A percentile compares a stretch with the other conserved stretches of the same genome.
These are phyloP conservation scores for Melanocharis versteri DNA, from an alignment of 2,113 vertebrate species.

Conservation along the genomic window DNA sequence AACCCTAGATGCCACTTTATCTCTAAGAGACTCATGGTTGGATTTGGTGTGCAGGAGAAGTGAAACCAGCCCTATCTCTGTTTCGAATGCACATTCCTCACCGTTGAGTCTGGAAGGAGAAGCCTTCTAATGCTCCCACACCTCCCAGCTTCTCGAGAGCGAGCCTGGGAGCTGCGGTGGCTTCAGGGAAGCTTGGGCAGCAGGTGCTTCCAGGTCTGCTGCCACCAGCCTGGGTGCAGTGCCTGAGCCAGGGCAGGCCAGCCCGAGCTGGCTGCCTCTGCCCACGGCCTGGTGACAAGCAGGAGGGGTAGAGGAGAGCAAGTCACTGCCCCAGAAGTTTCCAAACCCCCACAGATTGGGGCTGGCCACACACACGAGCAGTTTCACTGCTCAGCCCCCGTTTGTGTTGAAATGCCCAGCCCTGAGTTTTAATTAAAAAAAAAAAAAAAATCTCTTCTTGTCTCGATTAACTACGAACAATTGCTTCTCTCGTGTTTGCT, in stretches of 20 bases:
- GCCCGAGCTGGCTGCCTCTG: background rate
- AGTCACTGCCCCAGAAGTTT: background rate
- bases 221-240: background rate
- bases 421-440: background rate
- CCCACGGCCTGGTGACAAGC: background rate
- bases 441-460: background rate
- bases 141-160: background rate
- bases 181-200: background rate
- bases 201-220: background rate
- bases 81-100: background rate
- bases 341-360: background rate
- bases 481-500: background rate
- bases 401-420: background rate
- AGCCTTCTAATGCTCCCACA: background rate
- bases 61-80: background rate
- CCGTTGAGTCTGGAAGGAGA: background rate
- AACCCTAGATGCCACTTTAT: background rate
- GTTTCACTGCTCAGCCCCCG: background rate
- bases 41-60: background rate
- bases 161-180: background rate
- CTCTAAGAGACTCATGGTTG: background rate
- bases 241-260: background rate
- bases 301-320: background rate
- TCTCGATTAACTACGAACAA: fast-evolving
- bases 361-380: fast-evolving